Percentiles rank a stretch among this genome's conserved stretches.
These are phyloP conservation scores for Anarrhichthys ocellatus DNA, from an alignment of 2,113 vertebrate species.

Conservation along the genomic window DNA sequence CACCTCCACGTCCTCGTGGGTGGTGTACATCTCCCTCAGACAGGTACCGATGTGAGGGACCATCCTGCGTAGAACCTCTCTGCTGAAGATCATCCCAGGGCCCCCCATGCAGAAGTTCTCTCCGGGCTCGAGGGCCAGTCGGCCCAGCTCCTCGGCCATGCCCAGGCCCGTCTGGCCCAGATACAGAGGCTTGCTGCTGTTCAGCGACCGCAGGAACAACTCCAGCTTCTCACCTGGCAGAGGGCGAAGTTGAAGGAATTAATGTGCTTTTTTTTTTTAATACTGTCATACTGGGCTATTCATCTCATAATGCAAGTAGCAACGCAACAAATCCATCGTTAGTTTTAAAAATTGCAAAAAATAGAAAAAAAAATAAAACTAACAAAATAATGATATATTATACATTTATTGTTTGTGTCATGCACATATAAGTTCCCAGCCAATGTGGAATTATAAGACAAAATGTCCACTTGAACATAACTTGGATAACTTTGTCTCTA, in stretches of 20 bases:
- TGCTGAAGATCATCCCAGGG: conserved; percentile 90
- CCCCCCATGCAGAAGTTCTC: conserved; percentile 94
- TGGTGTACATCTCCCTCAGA: conserved; percentile 90
- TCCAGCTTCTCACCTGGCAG: conserved; percentile 87
- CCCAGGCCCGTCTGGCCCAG: conserved; percentile 90
- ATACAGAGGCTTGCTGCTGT: conserved; percentile 92
- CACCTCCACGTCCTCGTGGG: conserved; percentile 90
- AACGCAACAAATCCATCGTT: background rate
- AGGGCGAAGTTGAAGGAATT: background rate
- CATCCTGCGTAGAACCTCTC: conserved; percentile 88
- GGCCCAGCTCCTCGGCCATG: conserved; percentile 87
- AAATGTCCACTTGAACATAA: background rate
- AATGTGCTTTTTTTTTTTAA: background rate
- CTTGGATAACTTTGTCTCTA: background rate
- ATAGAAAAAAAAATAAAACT: background rate
- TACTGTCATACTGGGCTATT: too few species aligned
- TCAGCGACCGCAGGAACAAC: conserved; percentile 90
- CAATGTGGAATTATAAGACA: too few species aligned
- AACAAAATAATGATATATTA: too few species aligned
- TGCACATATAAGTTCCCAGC: background rate
- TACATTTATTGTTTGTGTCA: background rate
- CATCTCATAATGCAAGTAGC: background rate
- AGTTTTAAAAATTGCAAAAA: background rate
- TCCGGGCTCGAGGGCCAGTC: conserved; percentile 88
- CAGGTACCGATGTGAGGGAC: conserved; percentile 89